Evolutionary conservation across 2,797 vertebrate species (phyloP).

Genomic region (Pantherophis alleghaniensis): DNA sequence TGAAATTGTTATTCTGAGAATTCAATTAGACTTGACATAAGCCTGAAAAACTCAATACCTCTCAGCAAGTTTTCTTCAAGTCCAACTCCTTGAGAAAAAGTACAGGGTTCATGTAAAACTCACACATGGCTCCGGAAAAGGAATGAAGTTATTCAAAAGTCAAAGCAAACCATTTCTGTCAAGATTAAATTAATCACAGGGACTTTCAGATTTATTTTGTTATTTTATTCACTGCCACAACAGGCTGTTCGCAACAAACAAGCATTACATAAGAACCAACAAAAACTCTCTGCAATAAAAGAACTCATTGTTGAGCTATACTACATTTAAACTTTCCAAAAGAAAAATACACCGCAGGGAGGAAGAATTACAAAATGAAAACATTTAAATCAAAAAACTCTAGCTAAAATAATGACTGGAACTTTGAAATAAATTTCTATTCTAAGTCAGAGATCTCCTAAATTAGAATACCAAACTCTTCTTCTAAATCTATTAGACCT

Average conservation of each 20-base stretch:
- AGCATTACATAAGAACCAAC: slow-evolving; percentile 2
- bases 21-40: slow-evolving; percentile 23
- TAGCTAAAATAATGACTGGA: background rate
- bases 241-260: background rate
- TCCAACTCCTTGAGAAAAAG: slow-evolving; percentile 18
- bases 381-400: background rate
- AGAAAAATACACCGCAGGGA: background rate
- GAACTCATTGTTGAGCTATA: background rate
- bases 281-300: background rate
- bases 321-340: background rate
- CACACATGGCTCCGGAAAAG: background rate
- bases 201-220: slow-evolving; percentile 11
- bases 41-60: background rate
- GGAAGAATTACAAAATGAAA: background rate
- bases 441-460: background rate
- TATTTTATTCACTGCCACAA: background rate
- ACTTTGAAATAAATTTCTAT: background rate
- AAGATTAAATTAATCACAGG: slow-evolving; percentile 12
- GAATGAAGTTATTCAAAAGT: slow-evolving; percentile 21
- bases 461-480: background rate
- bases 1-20: slow-evolving; percentile 28
- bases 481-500: background rate
- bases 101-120: background rate
- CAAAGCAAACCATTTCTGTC: slow-evolving; percentile 26
- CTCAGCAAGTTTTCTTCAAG: slow-evolving; percentile 30